Base-by-base conservation (phyloP, 2,888 invertebrate species). In the Erebia aethiops region DNA sequence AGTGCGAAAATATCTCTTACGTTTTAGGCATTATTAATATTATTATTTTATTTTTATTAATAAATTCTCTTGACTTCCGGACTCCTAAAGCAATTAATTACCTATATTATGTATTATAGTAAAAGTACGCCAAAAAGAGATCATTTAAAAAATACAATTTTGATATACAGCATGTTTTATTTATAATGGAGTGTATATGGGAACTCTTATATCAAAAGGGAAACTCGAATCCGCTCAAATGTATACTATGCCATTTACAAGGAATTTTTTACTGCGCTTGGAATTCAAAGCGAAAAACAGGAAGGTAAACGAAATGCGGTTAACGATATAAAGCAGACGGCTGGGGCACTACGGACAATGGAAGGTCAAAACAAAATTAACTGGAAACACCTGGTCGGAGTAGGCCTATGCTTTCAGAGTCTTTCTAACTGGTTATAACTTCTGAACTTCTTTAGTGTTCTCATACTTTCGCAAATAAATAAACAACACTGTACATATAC, bases 1-100 rank as follows among this genome's bases (percentile, higher is more conserved):
- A 91, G 92, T 93, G 93, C 91, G 92, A 93, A 92, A 93, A 92
- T 93, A 93, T 91, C 83, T 91, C 87, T 91, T 90, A 91, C 79
- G 84, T 87, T 87, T 86, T 87, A 87, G 87, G 79, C 43, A 67
- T 61, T 67, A 67, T 51, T 67, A 35, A 35, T 58, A 64, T 52
- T 35, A 26, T 63, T 64, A 52, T 52, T 64, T 64, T n/a, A 85
- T 72, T 79, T 87, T 77, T 77, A 87, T 90, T 90, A 89, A 90
- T 92, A 92, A 92, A 92, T 92, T 92, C 92, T 86, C 89, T 90
- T 87, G 84, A 89, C 88, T 87, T 91, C 92, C 92, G 84, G 92
- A 92, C 92, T 93, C 92, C 88, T 90, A 92, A 92, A 93, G 92
- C 91, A 92, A 92, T 91, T 89, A 92, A 92, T 91, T 89, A 90